Percentiles rank a stretch among this genome's conserved stretches.
Conservation (phyloP, 2,888 invertebrate genomes). For the Pasiphila rectangulata region DNA sequence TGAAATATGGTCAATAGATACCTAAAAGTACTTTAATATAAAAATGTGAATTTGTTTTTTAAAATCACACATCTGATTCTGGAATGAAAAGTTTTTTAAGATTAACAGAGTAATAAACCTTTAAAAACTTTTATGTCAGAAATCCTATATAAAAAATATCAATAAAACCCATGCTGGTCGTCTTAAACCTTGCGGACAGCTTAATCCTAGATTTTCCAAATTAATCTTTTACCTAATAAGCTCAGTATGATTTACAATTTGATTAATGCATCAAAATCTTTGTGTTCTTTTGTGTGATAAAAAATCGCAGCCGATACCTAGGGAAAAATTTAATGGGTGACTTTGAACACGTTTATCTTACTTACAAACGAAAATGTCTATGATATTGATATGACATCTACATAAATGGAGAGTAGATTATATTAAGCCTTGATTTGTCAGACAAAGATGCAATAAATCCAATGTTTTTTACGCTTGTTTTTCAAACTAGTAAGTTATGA, state of each 20-base stretch:
- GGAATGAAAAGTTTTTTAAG: not conserved
- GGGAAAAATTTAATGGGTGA: not conserved
- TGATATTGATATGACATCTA: too few species aligned
- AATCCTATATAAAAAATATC: not conserved
- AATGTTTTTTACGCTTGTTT: too few species aligned
- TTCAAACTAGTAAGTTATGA: too few species aligned
- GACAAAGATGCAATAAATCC: too few species aligned
- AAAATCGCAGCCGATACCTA: not conserved
- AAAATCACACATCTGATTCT: not conserved
- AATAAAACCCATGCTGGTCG: slow-evolving; percentile 1
- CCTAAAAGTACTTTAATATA: not conserved
- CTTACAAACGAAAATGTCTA: too few species aligned
- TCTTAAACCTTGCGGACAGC: not conserved
- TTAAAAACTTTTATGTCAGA: not conserved
- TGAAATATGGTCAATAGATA: too few species aligned
- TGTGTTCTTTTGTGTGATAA: slow-evolving; percentile 5
- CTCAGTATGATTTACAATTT: slow-evolving; percentile 9
- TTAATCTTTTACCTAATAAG: slow-evolving; percentile 2
- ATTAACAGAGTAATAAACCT: not conserved
- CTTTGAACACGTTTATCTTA: not conserved
- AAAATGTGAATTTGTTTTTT: not conserved
- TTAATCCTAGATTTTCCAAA: not conserved
- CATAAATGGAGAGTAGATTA: too few species aligned
- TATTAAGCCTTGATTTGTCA: too few species aligned
- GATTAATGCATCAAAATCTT: slow-evolving; percentile 8